phyloP scores from a whole-genome alignment of 2,797 vertebrate genomes.

The Pipistrellus pygmaeus region DNA sequence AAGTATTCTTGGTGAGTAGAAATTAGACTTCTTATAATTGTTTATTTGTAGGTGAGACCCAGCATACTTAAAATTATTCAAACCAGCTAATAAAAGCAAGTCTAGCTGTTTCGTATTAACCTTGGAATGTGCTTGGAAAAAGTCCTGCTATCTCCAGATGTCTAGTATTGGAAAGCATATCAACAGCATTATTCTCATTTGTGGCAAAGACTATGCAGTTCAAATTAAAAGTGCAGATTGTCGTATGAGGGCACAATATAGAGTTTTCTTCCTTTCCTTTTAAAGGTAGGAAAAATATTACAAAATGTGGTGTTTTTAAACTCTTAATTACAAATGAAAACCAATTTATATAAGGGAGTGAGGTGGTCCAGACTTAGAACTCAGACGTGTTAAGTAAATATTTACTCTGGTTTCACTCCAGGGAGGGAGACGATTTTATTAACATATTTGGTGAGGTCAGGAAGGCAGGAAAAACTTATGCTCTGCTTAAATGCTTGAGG shows the following conservation, averaged over 20 bases:
- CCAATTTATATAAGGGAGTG: conserved; percentile 49
- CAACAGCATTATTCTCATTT: not conserved
- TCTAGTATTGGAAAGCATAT: conserved; percentile 44
- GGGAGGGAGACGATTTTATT: conserved; percentile 54
- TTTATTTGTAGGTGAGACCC: conserved; percentile 40
- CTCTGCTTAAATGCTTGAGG: conserved; percentile 56
- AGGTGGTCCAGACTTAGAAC: conserved; percentile 70
- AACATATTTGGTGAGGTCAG: conserved; percentile 72
- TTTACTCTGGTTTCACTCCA: conserved; percentile 69
- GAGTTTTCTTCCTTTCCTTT: not conserved
- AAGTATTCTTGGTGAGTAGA: not conserved
- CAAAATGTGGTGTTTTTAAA: conserved; percentile 19
- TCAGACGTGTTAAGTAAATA: conserved; percentile 77
- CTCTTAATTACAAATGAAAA: conserved; percentile 58
- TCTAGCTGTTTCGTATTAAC: conserved; percentile 67
- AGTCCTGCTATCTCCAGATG: not conserved
- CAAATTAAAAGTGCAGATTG: not conserved
- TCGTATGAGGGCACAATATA: not conserved
- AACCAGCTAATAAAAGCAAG: conserved; percentile 55
- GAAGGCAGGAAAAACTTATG: conserved; percentile 29
- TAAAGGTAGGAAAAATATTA: conserved; percentile 15
- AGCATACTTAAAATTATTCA: conserved; percentile 59
- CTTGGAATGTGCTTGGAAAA: conserved; percentile 60
- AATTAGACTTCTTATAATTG: conserved; percentile 25
- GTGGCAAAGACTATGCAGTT: conserved; percentile 7